Conservation (phyloP, 1,140 invertebrate species). For the Conus betulinus region DNA sequence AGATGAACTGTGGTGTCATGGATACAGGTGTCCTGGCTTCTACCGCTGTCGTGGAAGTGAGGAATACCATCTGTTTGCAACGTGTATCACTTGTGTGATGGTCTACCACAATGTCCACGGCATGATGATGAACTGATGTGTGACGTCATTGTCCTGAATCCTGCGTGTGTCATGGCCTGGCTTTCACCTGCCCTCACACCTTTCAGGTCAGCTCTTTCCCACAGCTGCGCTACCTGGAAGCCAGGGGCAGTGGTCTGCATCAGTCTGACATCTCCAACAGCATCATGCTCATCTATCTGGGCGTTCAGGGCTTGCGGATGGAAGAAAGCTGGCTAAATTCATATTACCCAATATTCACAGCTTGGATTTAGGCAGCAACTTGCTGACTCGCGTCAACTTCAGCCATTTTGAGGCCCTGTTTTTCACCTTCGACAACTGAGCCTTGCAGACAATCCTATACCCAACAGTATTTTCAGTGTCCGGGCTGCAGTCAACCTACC, state of each 20-base stretch:
- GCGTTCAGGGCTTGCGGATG: not conserved
- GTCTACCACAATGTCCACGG: slow-evolving; percentile 7
- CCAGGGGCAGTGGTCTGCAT: not conserved
- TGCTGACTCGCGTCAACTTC: not conserved
- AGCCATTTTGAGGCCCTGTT: not conserved
- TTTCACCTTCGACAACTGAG: not conserved
- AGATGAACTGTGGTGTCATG: slow-evolving; percentile 18
- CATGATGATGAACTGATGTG: slow-evolving; percentile 40
- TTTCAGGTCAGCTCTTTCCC: not conserved
- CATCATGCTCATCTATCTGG: not conserved
- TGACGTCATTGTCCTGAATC: slow-evolving; percentile 28
- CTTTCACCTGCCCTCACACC: slow-evolving; percentile 1
- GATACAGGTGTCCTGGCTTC: slow-evolving; percentile 10
- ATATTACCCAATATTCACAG: not conserved
- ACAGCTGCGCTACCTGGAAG: slow-evolving; percentile 15
- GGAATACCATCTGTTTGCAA: slow-evolving; percentile 23
- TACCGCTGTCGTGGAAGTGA: slow-evolving; percentile 28
- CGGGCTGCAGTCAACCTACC: too few species aligned
- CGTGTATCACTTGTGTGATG: slow-evolving; percentile 34
- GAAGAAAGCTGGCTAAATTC: not conserved
- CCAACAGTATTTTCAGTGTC: too few species aligned
- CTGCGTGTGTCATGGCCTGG: slow-evolving; percentile 25
- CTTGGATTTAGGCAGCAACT: not conserved
- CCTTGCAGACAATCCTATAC: not conserved
- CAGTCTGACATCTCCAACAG: not conserved